phyloP scores from a whole-genome alignment of 1,140 invertebrate species.

The Trichoplusia ni region DNA sequence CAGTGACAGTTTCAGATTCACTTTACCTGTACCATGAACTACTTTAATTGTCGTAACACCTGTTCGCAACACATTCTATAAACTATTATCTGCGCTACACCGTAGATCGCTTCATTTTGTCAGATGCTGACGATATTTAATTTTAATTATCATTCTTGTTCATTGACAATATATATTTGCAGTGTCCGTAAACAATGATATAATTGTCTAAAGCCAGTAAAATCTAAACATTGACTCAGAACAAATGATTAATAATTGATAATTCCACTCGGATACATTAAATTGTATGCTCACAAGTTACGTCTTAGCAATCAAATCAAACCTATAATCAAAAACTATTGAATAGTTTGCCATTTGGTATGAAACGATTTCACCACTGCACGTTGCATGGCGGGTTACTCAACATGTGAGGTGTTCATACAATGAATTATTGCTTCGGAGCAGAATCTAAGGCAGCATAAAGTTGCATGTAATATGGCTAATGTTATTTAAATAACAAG shows the following conservation, averaged over 20 bases:
- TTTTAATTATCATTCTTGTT: too few relatives aligned
- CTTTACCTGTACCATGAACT: conserved; percentile 42
- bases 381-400: background rate
- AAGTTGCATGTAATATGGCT: conserved; percentile 11
- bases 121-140: too few relatives aligned
- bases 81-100: too few relatives aligned
- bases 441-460: conserved; percentile 6
- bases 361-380: background rate
- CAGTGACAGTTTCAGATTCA: conserved; percentile 54
- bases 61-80: conserved; percentile 2
- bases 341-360: background rate
- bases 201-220: too few relatives aligned
- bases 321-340: background rate
- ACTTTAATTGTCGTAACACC: conserved; percentile 3
- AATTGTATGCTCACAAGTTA: too few relatives aligned
- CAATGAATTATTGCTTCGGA: background rate
- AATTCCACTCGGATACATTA: too few relatives aligned
- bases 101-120: too few relatives aligned
- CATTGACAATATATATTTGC: too few relatives aligned
- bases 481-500: conserved; percentile 7
- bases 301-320: background rate
- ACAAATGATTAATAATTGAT: too few relatives aligned
- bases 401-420: background rate
- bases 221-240: too few relatives aligned
- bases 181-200: too few relatives aligned